Conservation (phyloP, 1,140 invertebrate genomes). For the Sarcophaga peregrina region DNA sequence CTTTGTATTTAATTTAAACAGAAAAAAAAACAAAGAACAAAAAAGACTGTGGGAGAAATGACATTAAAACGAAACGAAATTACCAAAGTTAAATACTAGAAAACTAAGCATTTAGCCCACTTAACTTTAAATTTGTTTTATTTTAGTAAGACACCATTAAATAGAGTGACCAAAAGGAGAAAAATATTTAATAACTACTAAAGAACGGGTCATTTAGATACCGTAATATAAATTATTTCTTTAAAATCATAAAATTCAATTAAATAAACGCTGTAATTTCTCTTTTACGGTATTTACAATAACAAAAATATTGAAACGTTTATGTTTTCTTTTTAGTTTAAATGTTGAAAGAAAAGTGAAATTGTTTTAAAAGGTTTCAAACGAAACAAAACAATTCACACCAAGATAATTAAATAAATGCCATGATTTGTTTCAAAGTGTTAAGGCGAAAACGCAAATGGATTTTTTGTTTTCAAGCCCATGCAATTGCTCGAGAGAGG, state of each 20-base stretch:
- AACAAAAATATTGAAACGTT: not conserved
- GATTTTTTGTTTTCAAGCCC: not conserved
- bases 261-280: conserved; percentile 3
- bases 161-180: no score
- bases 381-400: no score
- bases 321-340: not conserved
- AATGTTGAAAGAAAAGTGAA: not conserved
- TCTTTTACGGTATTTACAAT: not conserved
- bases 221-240: not conserved
- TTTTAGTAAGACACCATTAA: no score
- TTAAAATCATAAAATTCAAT: conserved; percentile 1
- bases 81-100: not conserved
- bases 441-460: not conserved
- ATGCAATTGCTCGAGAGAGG: not conserved
- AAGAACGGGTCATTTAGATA: not conserved
- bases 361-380: no score
- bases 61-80: not conserved
- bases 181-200: not conserved
- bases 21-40: no score
- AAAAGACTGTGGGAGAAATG: not conserved
- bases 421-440: no score
- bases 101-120: not conserved
- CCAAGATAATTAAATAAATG: not conserved
- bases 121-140: not conserved
- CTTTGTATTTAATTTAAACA: no score